Evolutionary conservation across 2,797 vertebrate species (phyloP), one percentile per base, ranked within the genome.

Genomic region (Eremophila alpestris): DNA sequence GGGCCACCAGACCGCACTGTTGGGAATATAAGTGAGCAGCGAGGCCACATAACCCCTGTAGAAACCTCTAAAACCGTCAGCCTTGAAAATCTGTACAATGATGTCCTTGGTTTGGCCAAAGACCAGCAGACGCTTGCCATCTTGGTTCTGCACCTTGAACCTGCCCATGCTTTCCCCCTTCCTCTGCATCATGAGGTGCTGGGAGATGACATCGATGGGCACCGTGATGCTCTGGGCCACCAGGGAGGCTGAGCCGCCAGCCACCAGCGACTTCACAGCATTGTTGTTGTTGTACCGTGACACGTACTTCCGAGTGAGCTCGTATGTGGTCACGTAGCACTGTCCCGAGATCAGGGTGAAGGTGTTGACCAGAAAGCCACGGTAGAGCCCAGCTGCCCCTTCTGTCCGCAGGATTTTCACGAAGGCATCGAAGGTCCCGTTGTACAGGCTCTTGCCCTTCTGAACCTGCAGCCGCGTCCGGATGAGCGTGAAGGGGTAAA

Each of bases 181-280:
- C 75, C 99, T 98, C 96, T 99, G 99, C 99, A 99, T 99, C 99
- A 99, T 99, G 67, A 99, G 98, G 90, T 99, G 99, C 97, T 99
- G 99, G 14, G 99, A 99, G 56, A 99, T 36, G 0, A 99, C 98
- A 1, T 99, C 99, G 3, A 99, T 99, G 76, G 99, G 99, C 30
- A 99, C 99, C 0, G 99, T 99, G 98, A 99, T 99, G 98, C 98
- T 99, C 97, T 99, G 99, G 21, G 99, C 99, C 23, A 99, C 99
- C 36, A 99, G 97, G 1, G 99, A 99, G 15, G 99, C 99, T 0
- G 98, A 99, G 74, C 99, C 99, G 0, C 99, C 99, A 0, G 99
- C 99, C 97, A 99, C 99, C 95, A 99, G 97, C 0, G 99, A 99
- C 93, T 99, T 99, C 4, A 99, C 90, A 0, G 98, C 98, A n/a